Percentiles rank a stretch among this genome's conserved stretches.
Conservation (phyloP, 2,888 invertebrate species). For the Bursaphelenchus okinawaensis region DNA sequence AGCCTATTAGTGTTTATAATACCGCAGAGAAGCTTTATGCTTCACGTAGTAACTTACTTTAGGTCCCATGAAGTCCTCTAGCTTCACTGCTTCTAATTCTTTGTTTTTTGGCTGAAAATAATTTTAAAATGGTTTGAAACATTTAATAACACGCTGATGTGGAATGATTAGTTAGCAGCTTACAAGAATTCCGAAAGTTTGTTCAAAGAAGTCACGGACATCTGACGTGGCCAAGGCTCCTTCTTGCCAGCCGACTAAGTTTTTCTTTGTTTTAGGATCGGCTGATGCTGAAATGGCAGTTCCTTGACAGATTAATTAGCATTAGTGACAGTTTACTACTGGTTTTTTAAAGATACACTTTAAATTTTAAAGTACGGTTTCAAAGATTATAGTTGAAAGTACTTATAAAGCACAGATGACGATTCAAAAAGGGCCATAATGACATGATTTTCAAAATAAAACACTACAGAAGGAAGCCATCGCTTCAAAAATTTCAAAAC, state of each 20-base stretch:
- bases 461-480: background rate
- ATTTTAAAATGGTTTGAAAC: background rate
- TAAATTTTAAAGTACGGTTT: too few relatives aligned
- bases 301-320: too few relatives aligned
- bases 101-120: background rate
- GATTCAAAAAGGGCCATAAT: too few relatives aligned
- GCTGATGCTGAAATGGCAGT: background rate
- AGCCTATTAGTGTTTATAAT: too few relatives aligned
- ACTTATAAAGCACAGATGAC: too few relatives aligned
- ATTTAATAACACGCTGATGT: background rate
- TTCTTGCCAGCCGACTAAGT: background rate
- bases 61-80: background rate
- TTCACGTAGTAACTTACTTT: background rate
- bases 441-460: too few relatives aligned
- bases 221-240: background rate
- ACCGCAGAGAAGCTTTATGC: too few relatives aligned
- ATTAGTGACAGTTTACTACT: too few relatives aligned
- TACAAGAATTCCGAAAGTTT: background rate
- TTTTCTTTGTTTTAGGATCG: background rate
- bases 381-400: too few relatives aligned
- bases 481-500: too few relatives aligned
- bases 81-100: background rate
- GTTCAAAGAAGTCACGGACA: background rate
- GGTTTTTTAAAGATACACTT: too few relatives aligned
- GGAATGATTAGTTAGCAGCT: too few relatives aligned